Evolutionary conservation across 23 tunicate genomes (phyloP).

Genomic region (Styela plicata): DNA sequence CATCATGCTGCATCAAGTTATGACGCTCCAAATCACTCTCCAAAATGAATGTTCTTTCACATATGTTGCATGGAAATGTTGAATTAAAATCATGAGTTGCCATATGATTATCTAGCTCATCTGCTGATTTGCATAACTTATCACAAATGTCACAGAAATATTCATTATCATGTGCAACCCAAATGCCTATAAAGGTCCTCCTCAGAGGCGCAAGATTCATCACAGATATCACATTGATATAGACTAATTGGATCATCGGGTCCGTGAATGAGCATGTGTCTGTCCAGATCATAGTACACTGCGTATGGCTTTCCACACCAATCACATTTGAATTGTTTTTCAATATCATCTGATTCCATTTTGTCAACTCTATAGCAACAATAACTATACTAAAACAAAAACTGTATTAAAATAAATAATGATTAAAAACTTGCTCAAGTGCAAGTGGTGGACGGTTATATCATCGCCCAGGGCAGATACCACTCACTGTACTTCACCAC

Average conservation of each 20-base stretch:
- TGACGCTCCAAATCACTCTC: background rate
- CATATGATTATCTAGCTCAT: background rate
- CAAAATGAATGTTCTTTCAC: background rate
- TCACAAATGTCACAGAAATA: background rate
- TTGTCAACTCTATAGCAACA: no score
- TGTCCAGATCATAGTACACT: background rate
- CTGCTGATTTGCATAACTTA: background rate
- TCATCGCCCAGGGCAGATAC: no score
- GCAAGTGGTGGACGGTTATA: no score
- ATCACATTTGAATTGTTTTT: background rate
- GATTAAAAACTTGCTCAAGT: no score
- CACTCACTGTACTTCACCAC: no score
- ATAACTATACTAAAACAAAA: no score
- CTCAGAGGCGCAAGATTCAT: background rate
- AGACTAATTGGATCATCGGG: background rate
- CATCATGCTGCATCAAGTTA: background rate
- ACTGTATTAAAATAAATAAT: no score
- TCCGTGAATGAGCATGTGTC: background rate
- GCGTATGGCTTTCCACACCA: background rate
- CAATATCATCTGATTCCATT: background rate
- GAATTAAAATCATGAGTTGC: background rate
- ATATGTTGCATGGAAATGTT: background rate
- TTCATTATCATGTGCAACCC: background rate
- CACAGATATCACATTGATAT: background rate
- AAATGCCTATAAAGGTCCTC: background rate